Percentiles rank a stretch among this genome's conserved stretches.
Evolutionary conservation across 2,113 vertebrate genomes (phyloP).

Genomic region (Oenanthe oenanthe): DNA sequence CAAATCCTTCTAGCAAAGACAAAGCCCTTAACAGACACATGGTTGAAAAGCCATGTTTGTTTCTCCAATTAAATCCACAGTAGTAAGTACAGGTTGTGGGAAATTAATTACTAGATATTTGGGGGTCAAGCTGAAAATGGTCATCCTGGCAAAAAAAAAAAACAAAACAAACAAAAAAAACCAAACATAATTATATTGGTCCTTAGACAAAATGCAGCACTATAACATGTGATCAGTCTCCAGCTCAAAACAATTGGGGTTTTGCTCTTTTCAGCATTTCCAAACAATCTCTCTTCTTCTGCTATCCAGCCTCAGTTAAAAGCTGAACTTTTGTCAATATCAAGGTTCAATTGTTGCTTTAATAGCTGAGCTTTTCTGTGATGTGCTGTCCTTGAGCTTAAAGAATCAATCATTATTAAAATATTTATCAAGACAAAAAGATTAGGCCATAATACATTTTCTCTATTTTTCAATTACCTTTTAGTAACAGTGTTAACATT

Average conservation of each 20-base stretch:
- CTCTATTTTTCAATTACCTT: not conserved
- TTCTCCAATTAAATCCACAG: not conserved
- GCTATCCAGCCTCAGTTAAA: not conserved
- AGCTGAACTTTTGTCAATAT: not conserved
- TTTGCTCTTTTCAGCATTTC: not conserved
- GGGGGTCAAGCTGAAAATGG: not conserved
- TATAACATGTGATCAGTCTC: not conserved
- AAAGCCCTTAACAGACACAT: not conserved
- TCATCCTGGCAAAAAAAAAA: not conserved
- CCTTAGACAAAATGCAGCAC: not conserved
- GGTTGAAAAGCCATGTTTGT: not conserved
- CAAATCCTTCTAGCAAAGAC: not conserved
- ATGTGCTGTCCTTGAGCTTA: not conserved
- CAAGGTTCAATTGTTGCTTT: not conserved
- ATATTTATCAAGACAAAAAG: not conserved
- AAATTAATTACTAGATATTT: not conserved
- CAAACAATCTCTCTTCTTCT: not conserved
- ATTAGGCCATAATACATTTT: not conserved
- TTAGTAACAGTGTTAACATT: not conserved
- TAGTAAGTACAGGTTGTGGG: not conserved
- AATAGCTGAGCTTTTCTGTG: not conserved
- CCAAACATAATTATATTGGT: not conserved
- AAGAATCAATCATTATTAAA: not conserved
- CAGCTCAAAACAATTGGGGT: rapidly evolving
- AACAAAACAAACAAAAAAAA: too few relatives aligned